These are phyloP conservation scores for Prunella fulvescens DNA, from an alignment of 2,113 vertebrate genomes.

Conservation along the genomic window DNA sequence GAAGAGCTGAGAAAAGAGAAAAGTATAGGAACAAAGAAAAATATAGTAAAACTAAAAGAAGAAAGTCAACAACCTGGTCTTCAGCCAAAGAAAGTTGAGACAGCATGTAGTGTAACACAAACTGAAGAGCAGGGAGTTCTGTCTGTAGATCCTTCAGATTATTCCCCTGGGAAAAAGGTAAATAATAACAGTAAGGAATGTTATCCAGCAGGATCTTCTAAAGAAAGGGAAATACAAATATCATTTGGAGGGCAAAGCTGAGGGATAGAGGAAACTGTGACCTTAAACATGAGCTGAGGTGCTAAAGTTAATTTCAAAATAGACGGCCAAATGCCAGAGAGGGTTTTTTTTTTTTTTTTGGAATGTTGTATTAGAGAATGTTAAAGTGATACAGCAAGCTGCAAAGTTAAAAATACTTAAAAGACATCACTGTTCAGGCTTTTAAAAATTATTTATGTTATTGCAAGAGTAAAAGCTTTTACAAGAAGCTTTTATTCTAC, in stretches of 20 bases:
- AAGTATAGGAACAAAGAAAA: background rate
- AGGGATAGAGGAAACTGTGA: background rate
- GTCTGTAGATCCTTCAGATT: background rate
- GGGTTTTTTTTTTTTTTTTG: rapidly evolving
- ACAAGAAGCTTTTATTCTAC: background rate
- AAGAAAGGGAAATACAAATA: background rate
- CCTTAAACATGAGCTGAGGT: rapidly evolving
- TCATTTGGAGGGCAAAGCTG: background rate
- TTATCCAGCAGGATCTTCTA: background rate
- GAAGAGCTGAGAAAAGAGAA: background rate
- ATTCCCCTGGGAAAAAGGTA: background rate
- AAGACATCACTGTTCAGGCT: background rate
- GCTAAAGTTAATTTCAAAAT: background rate
- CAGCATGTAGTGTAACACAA: background rate
- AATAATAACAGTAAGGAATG: background rate
- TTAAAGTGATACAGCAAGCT: background rate
- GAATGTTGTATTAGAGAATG: background rate
- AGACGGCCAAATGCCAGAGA: background rate
- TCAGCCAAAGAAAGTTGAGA: background rate
- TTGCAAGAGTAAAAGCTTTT: background rate
- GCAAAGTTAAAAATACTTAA: background rate
- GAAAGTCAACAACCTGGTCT: background rate
- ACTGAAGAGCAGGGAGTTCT: background rate
- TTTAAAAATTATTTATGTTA: background rate
- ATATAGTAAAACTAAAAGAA: background rate